Percentiles rank a stretch among this genome's conserved stretches.
phyloP scores from a whole-genome alignment of 1,140 invertebrate species.

The Drosophila chauvacae region DNA sequence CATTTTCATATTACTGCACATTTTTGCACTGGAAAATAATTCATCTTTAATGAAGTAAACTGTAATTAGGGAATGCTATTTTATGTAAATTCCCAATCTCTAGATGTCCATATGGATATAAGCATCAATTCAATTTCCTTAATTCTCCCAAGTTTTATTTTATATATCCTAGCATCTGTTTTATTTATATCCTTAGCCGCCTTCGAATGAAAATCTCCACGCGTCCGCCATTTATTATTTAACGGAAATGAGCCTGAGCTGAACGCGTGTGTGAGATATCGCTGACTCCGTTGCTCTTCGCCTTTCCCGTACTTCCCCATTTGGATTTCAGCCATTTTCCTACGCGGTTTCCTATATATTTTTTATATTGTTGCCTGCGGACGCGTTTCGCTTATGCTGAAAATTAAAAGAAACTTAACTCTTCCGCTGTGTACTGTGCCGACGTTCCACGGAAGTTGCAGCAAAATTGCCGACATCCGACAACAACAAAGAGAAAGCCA shows the following conservation, averaged over 20 bases:
- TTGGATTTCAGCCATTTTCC: conserved; percentile 7
- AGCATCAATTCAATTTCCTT: background rate
- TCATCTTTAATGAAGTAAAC: background rate
- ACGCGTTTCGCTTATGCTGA: conserved; percentile 59
- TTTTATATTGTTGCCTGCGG: conserved; percentile 59
- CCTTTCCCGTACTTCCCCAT: background rate
- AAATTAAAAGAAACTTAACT: conserved; percentile 79
- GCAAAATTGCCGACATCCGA: conserved; percentile 77
- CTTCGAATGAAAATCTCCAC: conserved; percentile 28
- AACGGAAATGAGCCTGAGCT: conserved; percentile 66
- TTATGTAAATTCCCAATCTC: too few species aligned
- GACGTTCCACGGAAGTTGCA: conserved; percentile 62
- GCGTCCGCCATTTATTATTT: conserved; percentile 63
- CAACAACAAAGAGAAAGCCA: conserved; percentile 35
- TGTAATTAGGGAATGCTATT: background rate
- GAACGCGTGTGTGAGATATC: conserved; percentile 15
- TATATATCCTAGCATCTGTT: conserved; percentile 36
- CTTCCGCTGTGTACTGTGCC: conserved; percentile 47
- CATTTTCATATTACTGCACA: background rate
- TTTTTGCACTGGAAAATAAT: too few species aligned
- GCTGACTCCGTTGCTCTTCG: conserved; percentile 4
- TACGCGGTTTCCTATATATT: conserved; percentile 31
- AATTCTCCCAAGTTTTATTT: background rate
- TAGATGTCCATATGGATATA: too few species aligned
- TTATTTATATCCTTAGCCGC: conserved; percentile 50